Evolutionary conservation across 2,888 invertebrate genomes (phyloP), one percentile per base, ranked within the genome.

Genomic region (Vanessa cardui): DNA sequence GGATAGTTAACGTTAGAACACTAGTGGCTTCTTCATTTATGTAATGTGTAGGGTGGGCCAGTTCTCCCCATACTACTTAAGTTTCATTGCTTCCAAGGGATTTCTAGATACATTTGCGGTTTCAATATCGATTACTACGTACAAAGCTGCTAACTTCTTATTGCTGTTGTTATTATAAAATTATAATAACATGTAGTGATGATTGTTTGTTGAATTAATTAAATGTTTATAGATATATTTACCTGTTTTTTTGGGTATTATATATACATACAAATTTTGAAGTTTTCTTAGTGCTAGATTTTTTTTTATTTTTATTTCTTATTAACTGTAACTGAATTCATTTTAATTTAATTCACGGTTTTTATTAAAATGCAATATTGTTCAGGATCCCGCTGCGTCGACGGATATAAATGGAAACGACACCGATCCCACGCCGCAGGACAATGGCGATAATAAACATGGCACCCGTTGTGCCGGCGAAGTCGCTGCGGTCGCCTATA

Each of bases 401-500:
- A 97, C 96, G 60, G 99, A 99, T 90, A 98, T 99, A 87, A 99
- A 99, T 87, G 98, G 97, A 80, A 97, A 98, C 88, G 99, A 99
- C 88, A 96, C 96, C 77, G 99, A 99, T 92, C 99, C 99, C 50
- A 98, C 98, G 94, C 99, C 99, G 18, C 96, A 98, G 88, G 98
- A 99, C 93, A 98, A 99, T 92, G 98, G 98, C 47, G 99, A 99
- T 91, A 99, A 99, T 94, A 99, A 99, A 94, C 99, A 99, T 87
- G 99, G 99, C 58, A 99, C 99, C 72, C 94, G 99, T 77, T 99
- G 99, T 88, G 99, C 99, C 31, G 99, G 99, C 33, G 99, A 99
- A 93, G 99, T 99, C 12, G 98, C 99, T 49, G 99, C 98, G 74
- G 96, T 98, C 70, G 99, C 99, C 62, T 98, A 98, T 90, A 99